A percentile compares a stretch with the other conserved stretches of the same genome.
phyloP scores from a whole-genome alignment of 2,888 invertebrate species.

The Phorcus lineatus region DNA sequence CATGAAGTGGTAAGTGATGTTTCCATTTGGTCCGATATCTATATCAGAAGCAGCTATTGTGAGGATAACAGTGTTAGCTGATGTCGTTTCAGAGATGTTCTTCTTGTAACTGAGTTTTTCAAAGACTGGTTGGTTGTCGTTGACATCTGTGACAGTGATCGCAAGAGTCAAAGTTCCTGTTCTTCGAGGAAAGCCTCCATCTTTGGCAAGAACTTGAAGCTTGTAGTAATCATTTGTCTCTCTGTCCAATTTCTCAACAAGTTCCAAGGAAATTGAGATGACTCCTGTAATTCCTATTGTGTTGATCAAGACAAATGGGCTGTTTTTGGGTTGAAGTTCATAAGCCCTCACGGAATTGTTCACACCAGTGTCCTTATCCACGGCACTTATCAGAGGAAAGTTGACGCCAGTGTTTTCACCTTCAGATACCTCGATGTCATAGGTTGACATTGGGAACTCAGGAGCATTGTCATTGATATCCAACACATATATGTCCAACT shows the following conservation, averaged over 20 bases:
- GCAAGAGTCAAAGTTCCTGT: slow-evolving; percentile 67
- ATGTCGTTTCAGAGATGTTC: slow-evolving; percentile 89
- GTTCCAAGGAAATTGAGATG: slow-evolving; percentile 21
- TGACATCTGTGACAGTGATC: slow-evolving; percentile 70
- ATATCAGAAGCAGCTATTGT: slow-evolving; percentile 89
- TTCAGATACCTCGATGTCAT: slow-evolving; percentile 42
- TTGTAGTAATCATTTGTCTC: slow-evolving; percentile 90
- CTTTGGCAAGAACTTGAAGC: slow-evolving; percentile 83
- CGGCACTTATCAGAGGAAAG: slow-evolving; percentile 76
- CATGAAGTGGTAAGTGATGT: slow-evolving; percentile 92
- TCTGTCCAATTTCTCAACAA: slow-evolving; percentile 82
- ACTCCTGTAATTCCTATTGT: background rate
- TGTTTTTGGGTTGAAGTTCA: slow-evolving; percentile 32
- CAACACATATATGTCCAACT: slow-evolving; percentile 45
- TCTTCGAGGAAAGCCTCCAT: slow-evolving; percentile 53
- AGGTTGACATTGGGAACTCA: slow-evolving; percentile 38
- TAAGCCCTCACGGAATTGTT: slow-evolving; percentile 84
- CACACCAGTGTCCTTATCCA: slow-evolving; percentile 87
- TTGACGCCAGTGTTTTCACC: slow-evolving; percentile 38
- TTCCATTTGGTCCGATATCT: slow-evolving; percentile 93
- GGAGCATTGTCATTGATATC: slow-evolving; percentile 65
- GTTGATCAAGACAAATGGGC: slow-evolving; percentile 35
- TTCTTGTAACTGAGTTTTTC: slow-evolving; percentile 90
- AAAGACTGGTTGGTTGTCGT: slow-evolving; percentile 92
- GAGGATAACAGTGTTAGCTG: slow-evolving; percentile 86